Evolutionary conservation across 2,888 invertebrate species (phyloP).

Genomic region (Tineola bisselliella): DNA sequence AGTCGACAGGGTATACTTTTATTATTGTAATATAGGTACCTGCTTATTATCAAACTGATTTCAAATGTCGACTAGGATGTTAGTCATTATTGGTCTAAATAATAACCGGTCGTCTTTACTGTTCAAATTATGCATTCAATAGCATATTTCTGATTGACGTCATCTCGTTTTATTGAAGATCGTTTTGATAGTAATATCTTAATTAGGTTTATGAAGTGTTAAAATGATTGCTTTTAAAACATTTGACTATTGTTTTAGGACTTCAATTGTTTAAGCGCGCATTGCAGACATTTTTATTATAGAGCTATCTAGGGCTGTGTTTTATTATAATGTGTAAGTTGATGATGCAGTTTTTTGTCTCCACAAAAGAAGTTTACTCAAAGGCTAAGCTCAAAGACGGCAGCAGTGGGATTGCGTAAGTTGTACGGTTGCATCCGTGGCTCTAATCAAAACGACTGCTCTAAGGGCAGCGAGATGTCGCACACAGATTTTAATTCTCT

Average conservation of each 20-base stretch:
- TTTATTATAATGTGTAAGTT: not conserved
- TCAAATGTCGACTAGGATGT: too few species aligned
- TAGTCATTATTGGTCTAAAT: too few species aligned
- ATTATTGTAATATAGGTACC: too few species aligned
- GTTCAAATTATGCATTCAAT: too few species aligned
- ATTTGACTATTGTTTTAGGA: not conserved
- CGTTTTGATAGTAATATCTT: too few species aligned
- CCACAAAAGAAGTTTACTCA: not conserved
- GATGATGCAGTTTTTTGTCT: not conserved
- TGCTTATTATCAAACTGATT: too few species aligned
- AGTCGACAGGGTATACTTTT: too few species aligned
- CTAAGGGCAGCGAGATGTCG: slow-evolving; percentile 4
- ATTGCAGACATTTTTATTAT: slow-evolving; percentile 5
- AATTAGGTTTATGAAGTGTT: not conserved
- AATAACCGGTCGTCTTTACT: too few species aligned
- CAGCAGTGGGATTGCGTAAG: slow-evolving; percentile 21
- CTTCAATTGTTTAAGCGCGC: slow-evolving; percentile 1
- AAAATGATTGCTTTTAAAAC: not conserved
- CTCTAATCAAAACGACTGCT: slow-evolving; percentile 15
- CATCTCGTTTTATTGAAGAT: too few species aligned
- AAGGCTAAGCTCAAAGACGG: not conserved
- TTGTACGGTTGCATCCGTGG: slow-evolving; percentile 43
- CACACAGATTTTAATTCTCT: slow-evolving; percentile 46
- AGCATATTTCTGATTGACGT: too few species aligned
- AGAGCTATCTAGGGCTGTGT: not conserved